Percentiles rank a stretch among this genome's conserved stretches.
Evolutionary conservation across 2,113 vertebrate genomes (phyloP).

Genomic region (Crotalus tigris): DNA sequence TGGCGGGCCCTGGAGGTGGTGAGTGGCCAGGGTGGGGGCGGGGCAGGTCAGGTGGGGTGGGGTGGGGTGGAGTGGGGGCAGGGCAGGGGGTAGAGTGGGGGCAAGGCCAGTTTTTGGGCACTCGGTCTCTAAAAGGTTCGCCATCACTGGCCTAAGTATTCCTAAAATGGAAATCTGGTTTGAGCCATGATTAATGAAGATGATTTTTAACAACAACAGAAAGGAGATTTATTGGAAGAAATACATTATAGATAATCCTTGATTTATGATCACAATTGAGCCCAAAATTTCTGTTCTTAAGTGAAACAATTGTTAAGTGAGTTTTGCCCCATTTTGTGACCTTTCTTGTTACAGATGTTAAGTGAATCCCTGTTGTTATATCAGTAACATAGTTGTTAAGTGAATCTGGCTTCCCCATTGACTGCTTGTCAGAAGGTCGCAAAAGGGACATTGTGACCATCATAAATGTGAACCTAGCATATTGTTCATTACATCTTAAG

Average conservation of each 20-base stretch:
- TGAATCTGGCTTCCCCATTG: not conserved
- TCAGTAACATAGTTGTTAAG: not conserved
- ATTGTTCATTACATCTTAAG: not conserved
- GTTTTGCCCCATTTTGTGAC: not conserved
- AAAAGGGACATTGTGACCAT: not conserved
- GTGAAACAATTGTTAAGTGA: not conserved
- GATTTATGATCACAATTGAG: not conserved
- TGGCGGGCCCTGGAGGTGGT: too few species aligned
- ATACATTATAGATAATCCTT: not conserved
- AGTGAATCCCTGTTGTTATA: not conserved
- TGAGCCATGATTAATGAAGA: not conserved
- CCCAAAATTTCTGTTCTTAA: not conserved
- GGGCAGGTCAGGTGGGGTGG: too few species aligned
- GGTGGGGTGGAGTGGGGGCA: too few species aligned
- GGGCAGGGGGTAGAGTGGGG: too few species aligned
- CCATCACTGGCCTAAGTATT: not conserved
- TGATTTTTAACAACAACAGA: not conserved
- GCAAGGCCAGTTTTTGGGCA: too few species aligned
- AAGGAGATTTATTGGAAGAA: not conserved
- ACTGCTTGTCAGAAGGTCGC: not conserved
- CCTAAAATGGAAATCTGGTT: not conserved
- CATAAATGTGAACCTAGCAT: not conserved
- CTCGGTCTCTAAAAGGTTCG: too few species aligned
- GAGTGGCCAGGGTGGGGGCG: too few species aligned
- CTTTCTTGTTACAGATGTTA: not conserved